Conservation (phyloP, 2,113 vertebrate species). For the Colius striatus region DNA sequence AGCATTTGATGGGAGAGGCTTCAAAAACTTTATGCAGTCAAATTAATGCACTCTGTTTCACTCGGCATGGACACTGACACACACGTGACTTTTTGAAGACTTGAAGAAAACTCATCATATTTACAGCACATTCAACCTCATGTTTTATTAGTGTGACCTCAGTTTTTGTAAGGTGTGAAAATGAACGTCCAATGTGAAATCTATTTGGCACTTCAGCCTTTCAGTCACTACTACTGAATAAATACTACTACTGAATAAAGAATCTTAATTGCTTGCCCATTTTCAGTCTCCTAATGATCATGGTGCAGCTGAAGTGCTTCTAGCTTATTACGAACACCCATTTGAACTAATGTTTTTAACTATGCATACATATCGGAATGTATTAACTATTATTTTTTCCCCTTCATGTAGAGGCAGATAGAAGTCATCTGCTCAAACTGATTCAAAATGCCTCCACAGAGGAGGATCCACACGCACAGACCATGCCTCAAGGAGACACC, state of each 20-base stretch:
- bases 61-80: background rate
- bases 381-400: background rate
- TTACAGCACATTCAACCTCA: background rate
- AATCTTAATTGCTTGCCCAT: background rate
- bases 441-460: background rate
- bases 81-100: background rate
- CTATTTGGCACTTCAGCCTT: background rate
- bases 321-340: conserved; percentile 9
- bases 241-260: background rate
- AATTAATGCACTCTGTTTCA: background rate
- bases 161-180: conserved; percentile 29
- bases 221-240: background rate
- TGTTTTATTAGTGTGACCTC: conserved; percentile 16
- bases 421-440: background rate
- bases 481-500: background rate
- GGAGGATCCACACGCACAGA: background rate
- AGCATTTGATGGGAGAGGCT: background rate
- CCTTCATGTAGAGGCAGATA: background rate
- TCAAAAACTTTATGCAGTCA: background rate
- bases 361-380: background rate
- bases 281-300: conserved; percentile 2
- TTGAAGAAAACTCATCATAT: background rate
- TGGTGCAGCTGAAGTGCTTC: background rate
- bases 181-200: background rate
- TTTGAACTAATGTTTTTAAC: conserved; percentile 34